These are phyloP conservation scores for Bucco capensis DNA, from an alignment of 2,113 vertebrate genomes.

Conservation along the genomic window DNA sequence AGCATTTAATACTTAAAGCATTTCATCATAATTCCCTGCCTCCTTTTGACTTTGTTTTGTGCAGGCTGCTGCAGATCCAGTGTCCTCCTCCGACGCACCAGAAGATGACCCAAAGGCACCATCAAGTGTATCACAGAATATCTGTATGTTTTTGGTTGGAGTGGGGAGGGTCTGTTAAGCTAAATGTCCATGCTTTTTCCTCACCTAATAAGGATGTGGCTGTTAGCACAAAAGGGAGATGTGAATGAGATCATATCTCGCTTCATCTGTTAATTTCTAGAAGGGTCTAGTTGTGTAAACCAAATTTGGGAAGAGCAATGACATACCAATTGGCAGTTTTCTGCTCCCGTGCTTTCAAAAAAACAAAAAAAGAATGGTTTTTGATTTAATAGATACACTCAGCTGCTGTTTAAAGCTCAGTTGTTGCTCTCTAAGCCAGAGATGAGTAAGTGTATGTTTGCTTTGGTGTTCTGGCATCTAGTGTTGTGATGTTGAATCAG, in stretches of 20 bases:
- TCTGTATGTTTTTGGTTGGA: conserved; percentile 71
- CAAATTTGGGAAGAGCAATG: not conserved
- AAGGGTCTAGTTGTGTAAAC: not conserved
- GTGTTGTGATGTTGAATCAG: not conserved
- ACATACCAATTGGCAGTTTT: rapidly evolving
- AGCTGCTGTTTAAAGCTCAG: not conserved
- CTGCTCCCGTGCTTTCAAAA: not conserved
- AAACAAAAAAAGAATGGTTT: not conserved
- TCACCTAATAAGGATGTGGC: not conserved
- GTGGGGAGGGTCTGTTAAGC: conserved; percentile 12
- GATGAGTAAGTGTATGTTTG: not conserved
- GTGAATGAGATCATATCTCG: not conserved
- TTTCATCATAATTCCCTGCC: conserved; percentile 8
- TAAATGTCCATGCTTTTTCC: not conserved
- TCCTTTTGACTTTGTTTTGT: conserved; percentile 14
- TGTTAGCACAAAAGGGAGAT: not conserved
- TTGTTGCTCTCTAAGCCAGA: not conserved
- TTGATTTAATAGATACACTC: not conserved
- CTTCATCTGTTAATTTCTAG: not conserved
- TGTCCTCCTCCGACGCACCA: conserved; percentile 22
- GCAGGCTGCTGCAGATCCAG: conserved; percentile 64
- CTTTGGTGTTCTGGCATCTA: not conserved
- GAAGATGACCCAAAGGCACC: conserved; percentile 65
- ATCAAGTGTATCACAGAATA: conserved; percentile 64
- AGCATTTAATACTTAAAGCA: not conserved